Percentiles rank a stretch among this genome's conserved stretches.
Evolutionary conservation across 2,797 vertebrate species (phyloP).

Genomic region (Ambastaia sidthimunki): DNA sequence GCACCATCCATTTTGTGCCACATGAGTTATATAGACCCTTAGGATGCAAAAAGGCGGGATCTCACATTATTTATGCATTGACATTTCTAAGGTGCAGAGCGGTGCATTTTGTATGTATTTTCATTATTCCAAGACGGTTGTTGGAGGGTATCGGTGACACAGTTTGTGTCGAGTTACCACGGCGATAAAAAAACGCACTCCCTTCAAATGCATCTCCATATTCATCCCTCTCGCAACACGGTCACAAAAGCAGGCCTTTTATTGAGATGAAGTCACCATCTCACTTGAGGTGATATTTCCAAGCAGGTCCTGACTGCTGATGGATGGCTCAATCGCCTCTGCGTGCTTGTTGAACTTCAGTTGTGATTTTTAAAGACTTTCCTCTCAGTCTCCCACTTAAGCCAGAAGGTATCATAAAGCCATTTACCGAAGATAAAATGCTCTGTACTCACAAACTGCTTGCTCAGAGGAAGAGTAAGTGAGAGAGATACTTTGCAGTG

Average conservation of each 20-base stretch:
- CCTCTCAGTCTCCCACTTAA: slow-evolving; percentile 37
- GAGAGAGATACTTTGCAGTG: slow-evolving; percentile 9
- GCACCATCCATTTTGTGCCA: slow-evolving; percentile 70
- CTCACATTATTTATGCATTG: slow-evolving; percentile 77
- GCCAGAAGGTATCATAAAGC: slow-evolving; percentile 24
- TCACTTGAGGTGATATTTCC: slow-evolving; percentile 74
- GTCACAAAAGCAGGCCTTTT: slow-evolving; percentile 67
- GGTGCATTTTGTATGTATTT: slow-evolving; percentile 67
- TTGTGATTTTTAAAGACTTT: slow-evolving; percentile 57
- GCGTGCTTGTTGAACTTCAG: slow-evolving; percentile 52
- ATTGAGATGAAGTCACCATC: slow-evolving; percentile 77
- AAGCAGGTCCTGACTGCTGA: slow-evolving; percentile 61
- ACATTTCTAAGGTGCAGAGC: slow-evolving; percentile 69
- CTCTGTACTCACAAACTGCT: slow-evolving; percentile 15
- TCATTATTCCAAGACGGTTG: slow-evolving; percentile 69
- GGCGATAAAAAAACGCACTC: slow-evolving; percentile 59
- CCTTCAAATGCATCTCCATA: slow-evolving; percentile 71
- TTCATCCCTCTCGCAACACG: slow-evolving; percentile 62
- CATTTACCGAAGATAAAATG: slow-evolving; percentile 42
- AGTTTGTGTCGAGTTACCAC: slow-evolving; percentile 60
- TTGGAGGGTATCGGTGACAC: slow-evolving; percentile 52
- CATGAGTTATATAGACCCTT: slow-evolving; percentile 55
- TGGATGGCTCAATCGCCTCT: slow-evolving; percentile 65
- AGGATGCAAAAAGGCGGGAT: slow-evolving; percentile 24
- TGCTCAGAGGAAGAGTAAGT: slow-evolving; percentile 9